A percentile compares a stretch with the other conserved stretches of the same genome.
Evolutionary conservation across 1,140 invertebrate species (phyloP).

Genomic region (Gonioctena quinquepunctata): DNA sequence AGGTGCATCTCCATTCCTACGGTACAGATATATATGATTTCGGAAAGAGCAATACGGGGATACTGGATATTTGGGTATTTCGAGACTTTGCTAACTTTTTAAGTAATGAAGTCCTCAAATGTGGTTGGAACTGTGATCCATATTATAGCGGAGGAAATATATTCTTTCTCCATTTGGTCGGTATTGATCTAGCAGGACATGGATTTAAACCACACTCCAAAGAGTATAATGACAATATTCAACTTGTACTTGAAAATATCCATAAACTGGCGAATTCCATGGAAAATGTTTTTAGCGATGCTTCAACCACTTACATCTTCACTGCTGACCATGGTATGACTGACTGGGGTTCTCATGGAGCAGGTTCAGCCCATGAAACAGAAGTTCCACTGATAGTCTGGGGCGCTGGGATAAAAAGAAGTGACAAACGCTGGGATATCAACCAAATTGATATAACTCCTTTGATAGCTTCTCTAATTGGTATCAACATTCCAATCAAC

Average conservation of each 20-base stretch:
- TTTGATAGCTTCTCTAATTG: slow-evolving; percentile 83
- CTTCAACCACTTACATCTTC: slow-evolving; percentile 84
- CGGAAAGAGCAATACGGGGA: slow-evolving; percentile 63
- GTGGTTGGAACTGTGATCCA: slow-evolving; percentile 24
- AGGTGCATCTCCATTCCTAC: slow-evolving; percentile 56
- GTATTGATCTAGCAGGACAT: slow-evolving; percentile 94
- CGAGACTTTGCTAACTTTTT: slow-evolving; percentile 76
- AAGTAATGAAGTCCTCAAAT: slow-evolving; percentile 33
- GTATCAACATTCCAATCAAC: slow-evolving; percentile 87
- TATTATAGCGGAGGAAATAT: slow-evolving; percentile 67
- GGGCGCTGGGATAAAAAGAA: slow-evolving; percentile 80
- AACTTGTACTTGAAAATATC: slow-evolving; percentile 79
- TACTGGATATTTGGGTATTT: slow-evolving; percentile 92
- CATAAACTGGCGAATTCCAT: slow-evolving; percentile 70
- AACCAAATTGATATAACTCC: slow-evolving; percentile 90
- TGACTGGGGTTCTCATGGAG: slow-evolving; percentile 95
- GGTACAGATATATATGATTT: slow-evolving; percentile 78
- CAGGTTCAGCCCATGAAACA: slow-evolving; percentile 87
- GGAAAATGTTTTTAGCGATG: slow-evolving; percentile 71
- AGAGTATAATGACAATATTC: slow-evolving; percentile 83
- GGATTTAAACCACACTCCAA: slow-evolving; percentile 86
- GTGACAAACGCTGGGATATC: slow-evolving; percentile 60
- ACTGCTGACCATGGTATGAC: slow-evolving; percentile 99
- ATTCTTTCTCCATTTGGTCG: slow-evolving; percentile 92
- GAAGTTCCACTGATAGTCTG: slow-evolving; percentile 91